Evolutionary conservation across 2,888 invertebrate genomes (phyloP).

Genomic region (Euzetes globulus): DNA sequence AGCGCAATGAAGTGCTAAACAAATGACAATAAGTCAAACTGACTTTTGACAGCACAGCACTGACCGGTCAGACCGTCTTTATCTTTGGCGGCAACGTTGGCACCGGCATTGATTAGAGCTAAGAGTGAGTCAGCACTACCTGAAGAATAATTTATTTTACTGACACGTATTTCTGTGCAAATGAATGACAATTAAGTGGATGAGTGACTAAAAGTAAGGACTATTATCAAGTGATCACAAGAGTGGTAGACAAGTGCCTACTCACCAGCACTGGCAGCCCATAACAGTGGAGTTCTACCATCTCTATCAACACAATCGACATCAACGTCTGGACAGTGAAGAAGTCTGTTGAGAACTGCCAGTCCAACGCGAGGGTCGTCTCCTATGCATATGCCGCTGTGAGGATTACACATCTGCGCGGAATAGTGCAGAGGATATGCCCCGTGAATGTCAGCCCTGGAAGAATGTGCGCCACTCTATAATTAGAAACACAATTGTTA

Average conservation of each 20-base stretch:
- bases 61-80: constrained; percentile 77
- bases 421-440: constrained; percentile 95
- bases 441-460: constrained; percentile 83
- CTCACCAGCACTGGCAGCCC: constrained; percentile 89
- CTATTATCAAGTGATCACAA: background rate
- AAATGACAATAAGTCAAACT: background rate
- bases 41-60: constrained; percentile 15
- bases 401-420: constrained; percentile 89
- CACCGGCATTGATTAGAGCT: constrained; percentile 77
- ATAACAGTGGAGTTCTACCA: constrained; percentile 83
- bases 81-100: constrained; percentile 70
- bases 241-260: background rate
- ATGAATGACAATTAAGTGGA: background rate
- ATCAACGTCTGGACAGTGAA: constrained; percentile 61
- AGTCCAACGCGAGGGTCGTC: constrained; percentile 53
- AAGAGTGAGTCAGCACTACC: constrained; percentile 64
- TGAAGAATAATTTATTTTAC: constrained; percentile 32
- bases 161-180: constrained; percentile 20
- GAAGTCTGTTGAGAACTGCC: constrained; percentile 68
- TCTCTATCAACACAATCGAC: constrained; percentile 84
- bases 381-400: constrained; percentile 55
- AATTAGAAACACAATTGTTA: constrained; percentile 31
- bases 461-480: constrained; percentile 67
- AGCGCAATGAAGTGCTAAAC: constrained; percentile 79
- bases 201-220: background rate